These are phyloP conservation scores for Hecatera dysodea DNA, from an alignment of 2,888 invertebrate genomes.

Conservation along the genomic window DNA sequence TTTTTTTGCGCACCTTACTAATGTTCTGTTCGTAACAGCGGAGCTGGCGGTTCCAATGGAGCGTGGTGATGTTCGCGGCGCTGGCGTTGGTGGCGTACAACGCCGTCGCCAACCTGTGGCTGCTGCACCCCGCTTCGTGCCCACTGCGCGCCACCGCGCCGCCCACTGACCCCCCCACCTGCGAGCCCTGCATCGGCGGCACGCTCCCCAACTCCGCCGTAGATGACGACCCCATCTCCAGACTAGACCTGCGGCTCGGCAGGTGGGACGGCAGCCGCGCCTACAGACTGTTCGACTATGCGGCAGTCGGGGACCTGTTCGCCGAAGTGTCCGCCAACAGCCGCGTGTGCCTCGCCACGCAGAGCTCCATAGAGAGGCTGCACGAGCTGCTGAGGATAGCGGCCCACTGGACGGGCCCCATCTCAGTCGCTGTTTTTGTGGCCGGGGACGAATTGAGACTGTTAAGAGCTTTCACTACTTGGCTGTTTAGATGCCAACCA, in stretches of 20 bases:
- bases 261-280: slow-evolving; percentile 94
- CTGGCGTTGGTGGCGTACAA: slow-evolving; percentile 92
- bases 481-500: slow-evolving; percentile 94
- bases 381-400: slow-evolving; percentile 95
- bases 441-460: slow-evolving; percentile 95
- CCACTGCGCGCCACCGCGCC: slow-evolving; percentile 71
- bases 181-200: slow-evolving; percentile 84
- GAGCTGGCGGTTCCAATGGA: slow-evolving; percentile 92
- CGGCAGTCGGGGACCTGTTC: slow-evolving; percentile 93
- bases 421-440: slow-evolving; percentile 95
- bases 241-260: slow-evolving; percentile 92
- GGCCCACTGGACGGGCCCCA: slow-evolving; percentile 96
- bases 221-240: slow-evolving; percentile 89
- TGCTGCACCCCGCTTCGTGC: slow-evolving; percentile 80
- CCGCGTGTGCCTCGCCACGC: slow-evolving; percentile 95
- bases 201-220: slow-evolving; percentile 72
- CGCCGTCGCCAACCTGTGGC: slow-evolving; percentile 85
- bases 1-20: not conserved
- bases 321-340: slow-evolving; percentile 90
- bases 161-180: slow-evolving; percentile 77
- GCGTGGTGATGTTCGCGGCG: slow-evolving; percentile 92
- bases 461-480: slow-evolving; percentile 94
- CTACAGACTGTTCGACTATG: slow-evolving; percentile 94
- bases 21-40: slow-evolving; percentile 73
- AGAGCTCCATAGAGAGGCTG: slow-evolving; percentile 96